Base-by-base conservation (phyloP, 1,140 invertebrate genomes). In the Ceratina australensis region DNA sequence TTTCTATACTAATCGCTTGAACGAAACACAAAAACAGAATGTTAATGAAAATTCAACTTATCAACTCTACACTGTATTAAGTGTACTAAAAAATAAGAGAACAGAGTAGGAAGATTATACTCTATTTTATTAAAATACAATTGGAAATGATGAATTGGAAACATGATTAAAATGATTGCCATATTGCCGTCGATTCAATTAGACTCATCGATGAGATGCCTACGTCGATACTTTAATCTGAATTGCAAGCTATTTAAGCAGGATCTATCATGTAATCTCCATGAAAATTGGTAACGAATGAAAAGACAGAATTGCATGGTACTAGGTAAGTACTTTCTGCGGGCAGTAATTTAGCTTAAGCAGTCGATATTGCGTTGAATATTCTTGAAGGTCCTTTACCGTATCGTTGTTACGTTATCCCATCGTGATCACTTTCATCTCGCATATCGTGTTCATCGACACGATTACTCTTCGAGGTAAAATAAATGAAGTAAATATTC, bases 121-220 rank as follows among this genome's bases (percentile, higher is more conserved):
- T 33, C 5, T 33, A 33, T 33, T 5, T 33, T 33, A 33, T 33
- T 33, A 5, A 33, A 33, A 33, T 5, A 33, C 28, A 33, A 33
- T 33, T 47, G 3, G 49, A 1, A 64, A 10, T 47, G 7, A 3
- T 47, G 7, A 20, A n/a, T n/a, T n/a, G n/a, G n/a, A n/a, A n/a
- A n/a, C n/a, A n/a, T n/a, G n/a, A n/a, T n/a, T n/a, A n/a, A 13
- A 22, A 8, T 13, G 28, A 33, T 33, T 33, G 28, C 28, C 28
- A 33, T 33, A 33, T 26, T 73, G 49, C 24, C 3, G 26, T 1
- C 63, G 54, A 42, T 72, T 81, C 72, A 69, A 83, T 83, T 69
- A 60, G n/a, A 56, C 47, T 74, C n/a, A 49, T 47, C 15, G 18
- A 57, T 33, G 10, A 42, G 28, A 33, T 33, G 2, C 5, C 28